Evolutionary conservation across 2,888 invertebrate genomes (phyloP).

Genomic region (Meliscaeva auricollis): DNA sequence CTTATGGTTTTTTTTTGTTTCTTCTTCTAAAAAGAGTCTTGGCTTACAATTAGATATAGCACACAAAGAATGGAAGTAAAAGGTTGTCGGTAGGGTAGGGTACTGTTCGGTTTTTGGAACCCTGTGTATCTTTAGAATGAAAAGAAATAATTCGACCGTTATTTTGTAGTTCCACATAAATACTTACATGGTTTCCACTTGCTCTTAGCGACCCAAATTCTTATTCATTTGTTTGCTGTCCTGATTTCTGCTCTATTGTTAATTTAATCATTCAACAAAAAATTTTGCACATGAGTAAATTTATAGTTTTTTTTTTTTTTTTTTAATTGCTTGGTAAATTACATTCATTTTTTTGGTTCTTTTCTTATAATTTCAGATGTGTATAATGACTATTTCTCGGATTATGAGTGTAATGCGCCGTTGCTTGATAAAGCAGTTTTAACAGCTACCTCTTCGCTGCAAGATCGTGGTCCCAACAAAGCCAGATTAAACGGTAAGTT

Average conservation of each 20-base stretch:
- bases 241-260: conserved; percentile 18
- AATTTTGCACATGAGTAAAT: background rate
- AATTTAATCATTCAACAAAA: conserved; percentile 3
- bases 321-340: conserved; percentile 10
- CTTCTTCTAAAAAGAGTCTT: conserved; percentile 1
- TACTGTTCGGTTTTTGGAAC: conserved; percentile 2
- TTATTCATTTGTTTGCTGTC: conserved; percentile 34
- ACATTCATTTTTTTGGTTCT: conserved; percentile 17
- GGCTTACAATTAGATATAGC: conserved; percentile 28
- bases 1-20: conserved; percentile 29
- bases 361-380: conserved; percentile 80
- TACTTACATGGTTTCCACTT: conserved; percentile 72
- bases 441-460: conserved; percentile 91
- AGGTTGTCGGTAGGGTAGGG: background rate
- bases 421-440: conserved; percentile 90
- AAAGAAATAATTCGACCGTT: conserved; percentile 55
- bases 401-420: conserved; percentile 92
- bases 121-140: conserved; percentile 34
- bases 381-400: conserved; percentile 83
- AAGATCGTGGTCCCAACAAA: conserved; percentile 93
- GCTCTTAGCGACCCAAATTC: conserved; percentile 68
- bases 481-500: conserved; percentile 93
- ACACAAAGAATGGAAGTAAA: conserved; percentile 11
- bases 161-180: conserved; percentile 57
- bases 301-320: too few species aligned